A percentile compares a stretch with the other conserved stretches of the same genome.
Evolutionary conservation across 2,113 vertebrate species (phyloP).

Genomic region (Columbina picui): DNA sequence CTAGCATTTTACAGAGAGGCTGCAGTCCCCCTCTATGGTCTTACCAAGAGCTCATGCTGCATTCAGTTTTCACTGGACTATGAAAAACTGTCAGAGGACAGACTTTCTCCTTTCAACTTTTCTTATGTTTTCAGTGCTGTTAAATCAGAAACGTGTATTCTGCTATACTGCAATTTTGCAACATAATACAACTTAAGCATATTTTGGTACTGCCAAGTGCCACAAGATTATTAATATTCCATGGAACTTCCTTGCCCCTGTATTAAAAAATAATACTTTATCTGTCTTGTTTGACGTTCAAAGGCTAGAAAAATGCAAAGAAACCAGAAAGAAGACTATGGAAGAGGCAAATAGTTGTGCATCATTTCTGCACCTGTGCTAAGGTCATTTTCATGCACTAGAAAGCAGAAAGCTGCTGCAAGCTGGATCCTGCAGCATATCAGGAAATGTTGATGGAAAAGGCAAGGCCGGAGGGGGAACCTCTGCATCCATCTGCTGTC

Average conservation of each 20-base stretch:
- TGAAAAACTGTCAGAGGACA: background rate
- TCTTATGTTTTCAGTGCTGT: background rate
- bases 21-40: background rate
- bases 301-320: background rate
- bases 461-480: background rate
- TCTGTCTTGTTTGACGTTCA: background rate
- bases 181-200: background rate
- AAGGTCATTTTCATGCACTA: constrained; percentile 8
- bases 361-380: background rate
- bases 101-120: background rate
- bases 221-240: background rate
- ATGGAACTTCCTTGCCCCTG: background rate
- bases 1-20: background rate
- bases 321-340: background rate
- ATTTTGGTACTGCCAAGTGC: background rate
- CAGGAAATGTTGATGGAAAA: background rate
- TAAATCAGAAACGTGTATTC: background rate
- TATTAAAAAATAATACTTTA: background rate
- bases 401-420: background rate
- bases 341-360: background rate
- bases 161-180: background rate
- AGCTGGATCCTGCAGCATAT: background rate
- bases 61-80: background rate
- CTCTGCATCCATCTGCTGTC: background rate
- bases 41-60: background rate